Evolutionary conservation across 2,113 vertebrate species (phyloP), one percentile per base, ranked within the genome.

Genomic region (Alethe diademata): DNA sequence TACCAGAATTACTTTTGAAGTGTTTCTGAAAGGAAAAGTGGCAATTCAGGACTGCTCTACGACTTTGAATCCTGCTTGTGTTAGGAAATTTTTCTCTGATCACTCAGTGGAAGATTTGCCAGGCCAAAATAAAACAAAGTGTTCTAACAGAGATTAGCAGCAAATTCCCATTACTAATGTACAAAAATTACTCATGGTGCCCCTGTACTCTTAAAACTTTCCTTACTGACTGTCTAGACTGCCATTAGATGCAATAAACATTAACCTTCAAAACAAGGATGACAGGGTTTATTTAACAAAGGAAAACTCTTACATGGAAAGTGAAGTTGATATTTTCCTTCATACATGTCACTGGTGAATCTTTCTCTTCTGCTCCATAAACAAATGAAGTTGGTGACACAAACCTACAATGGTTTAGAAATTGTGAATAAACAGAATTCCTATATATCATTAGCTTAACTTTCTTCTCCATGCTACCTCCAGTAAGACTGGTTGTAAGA

Each of bases 321-420:
- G 99, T 99, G 96, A 99, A 98, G 96, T 99, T 99, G 88, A 99
- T 98, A 72, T 75, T 98, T 92, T 99, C 98, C 24, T 95, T 79
- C 97, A 98, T 98, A 92, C 99, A 99, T 0, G 26, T 90, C 76
- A 96, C 92, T 17, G 85, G 28, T 60, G 93, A 80, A 85, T 96
- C 95, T 26, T 83, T 85, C 18, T 98, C 98, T 81, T 95, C 93
- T 48, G 98, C 95, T 88, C 98, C 99, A 93, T 99, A 99, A 42
- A 98, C 78, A 97, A 99, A 99, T 1, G 98, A 98, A 43, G 97
- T 94, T 24, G 99, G 99, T 86, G 96, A 98, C 72, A 98, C 98
- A 96, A 98, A 98, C 35, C 99, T 99, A 90, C 66, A 96, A 91
- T 3, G 72, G 83, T 90, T 88, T 40, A 72, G 66, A 84, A 91